These are phyloP conservation scores for Anabacerthia variegaticeps DNA, from an alignment of 2,797 vertebrate genomes.

Conservation along the genomic window DNA sequence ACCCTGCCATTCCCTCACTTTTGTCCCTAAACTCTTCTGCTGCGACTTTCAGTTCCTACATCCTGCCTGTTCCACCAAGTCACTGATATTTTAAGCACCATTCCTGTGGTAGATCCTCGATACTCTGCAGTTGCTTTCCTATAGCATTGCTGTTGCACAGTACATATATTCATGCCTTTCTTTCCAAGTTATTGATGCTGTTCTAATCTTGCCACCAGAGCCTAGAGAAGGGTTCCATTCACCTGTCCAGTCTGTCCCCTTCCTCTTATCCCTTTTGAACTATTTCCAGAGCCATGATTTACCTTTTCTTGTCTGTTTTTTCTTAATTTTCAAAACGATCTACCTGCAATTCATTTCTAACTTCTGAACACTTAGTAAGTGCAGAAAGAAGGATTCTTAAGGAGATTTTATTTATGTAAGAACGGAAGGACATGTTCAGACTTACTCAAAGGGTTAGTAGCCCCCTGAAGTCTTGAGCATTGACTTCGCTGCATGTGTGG, in stretches of 20 bases:
- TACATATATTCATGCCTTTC: neutral
- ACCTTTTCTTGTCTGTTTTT: neutral
- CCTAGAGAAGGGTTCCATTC: neutral
- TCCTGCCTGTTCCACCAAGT: neutral
- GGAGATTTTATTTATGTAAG: neutral
- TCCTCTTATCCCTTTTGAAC: neutral
- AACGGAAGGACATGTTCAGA: neutral
- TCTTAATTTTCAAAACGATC: neutral
- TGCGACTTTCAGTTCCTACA: neutral
- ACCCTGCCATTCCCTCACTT: neutral
- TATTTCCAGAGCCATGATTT: neutral
- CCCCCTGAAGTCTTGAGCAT: neutral
- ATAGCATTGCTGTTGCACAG: neutral
- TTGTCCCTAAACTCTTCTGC: neutral
- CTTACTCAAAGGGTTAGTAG: neutral
- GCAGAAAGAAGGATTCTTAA: neutral
- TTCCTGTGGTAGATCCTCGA: neutral
- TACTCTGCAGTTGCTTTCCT: neutral
- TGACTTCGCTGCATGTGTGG: neutral
- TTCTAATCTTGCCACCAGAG: neutral
- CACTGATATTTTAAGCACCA: neutral
- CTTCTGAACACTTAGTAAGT: neutral
- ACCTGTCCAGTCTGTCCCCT: neutral
- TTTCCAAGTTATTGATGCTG: neutral
- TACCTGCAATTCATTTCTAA: neutral